phyloP scores from a whole-genome alignment of 1,140 invertebrate genomes.

The Drosophila ercepeae region DNA sequence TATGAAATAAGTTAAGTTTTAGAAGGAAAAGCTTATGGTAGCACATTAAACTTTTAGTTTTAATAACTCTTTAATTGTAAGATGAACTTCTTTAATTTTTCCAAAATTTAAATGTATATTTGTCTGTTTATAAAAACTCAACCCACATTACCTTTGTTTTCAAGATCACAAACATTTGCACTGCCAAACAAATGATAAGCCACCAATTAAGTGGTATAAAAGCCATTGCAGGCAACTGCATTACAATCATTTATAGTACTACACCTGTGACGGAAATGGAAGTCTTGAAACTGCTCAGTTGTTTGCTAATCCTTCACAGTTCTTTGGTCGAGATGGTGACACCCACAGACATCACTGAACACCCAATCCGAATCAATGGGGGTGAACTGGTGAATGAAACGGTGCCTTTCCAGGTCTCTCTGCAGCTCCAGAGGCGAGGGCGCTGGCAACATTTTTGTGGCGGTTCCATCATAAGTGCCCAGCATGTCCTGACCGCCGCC shows the following conservation, averaged over 20 bases:
- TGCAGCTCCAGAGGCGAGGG: slow-evolving; percentile 64
- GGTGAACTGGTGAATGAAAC: slow-evolving; percentile 59
- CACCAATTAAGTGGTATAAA: slow-evolving; percentile 26
- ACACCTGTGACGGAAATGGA: slow-evolving; percentile 2
- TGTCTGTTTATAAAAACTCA: not conserved
- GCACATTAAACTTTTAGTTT: too few species aligned
- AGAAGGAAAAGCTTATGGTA: not conserved
- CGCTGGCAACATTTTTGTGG: slow-evolving; percentile 82
- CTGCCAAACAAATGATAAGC: slow-evolving; percentile 28
- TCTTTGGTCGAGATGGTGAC: not conserved
- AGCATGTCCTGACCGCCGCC: slow-evolving; percentile 83
- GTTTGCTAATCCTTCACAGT: not conserved
- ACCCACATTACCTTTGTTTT: slow-evolving; percentile 21
- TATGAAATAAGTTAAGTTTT: slow-evolving; percentile 9
- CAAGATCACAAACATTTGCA: slow-evolving; percentile 42
- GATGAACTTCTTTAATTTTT: too few species aligned
- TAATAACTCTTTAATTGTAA: too few species aligned
- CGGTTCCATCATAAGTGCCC: slow-evolving; percentile 76
- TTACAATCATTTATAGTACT: not conserved
- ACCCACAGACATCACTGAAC: not conserved
- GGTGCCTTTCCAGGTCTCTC: slow-evolving; percentile 76
- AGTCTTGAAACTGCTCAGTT: not conserved
- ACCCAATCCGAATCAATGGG: slow-evolving; percentile 62
- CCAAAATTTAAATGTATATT: not conserved
- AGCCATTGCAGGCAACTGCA: not conserved